Evolutionary conservation across 2,888 invertebrate genomes (phyloP), one percentile per base, ranked within the genome.

Genomic region (Lepidonotus clava): DNA sequence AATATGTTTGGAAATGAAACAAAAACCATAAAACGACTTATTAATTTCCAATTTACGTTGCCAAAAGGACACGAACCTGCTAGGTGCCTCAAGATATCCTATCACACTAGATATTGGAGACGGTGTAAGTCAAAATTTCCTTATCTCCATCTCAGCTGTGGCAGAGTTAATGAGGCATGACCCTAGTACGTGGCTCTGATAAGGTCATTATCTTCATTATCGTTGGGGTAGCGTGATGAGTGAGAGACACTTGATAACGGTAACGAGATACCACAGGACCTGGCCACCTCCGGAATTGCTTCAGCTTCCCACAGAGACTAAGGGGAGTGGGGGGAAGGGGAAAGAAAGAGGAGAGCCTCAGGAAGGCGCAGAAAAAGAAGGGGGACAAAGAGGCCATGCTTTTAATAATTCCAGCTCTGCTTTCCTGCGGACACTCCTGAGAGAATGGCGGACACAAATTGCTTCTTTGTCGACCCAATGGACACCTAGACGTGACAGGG

Each of bases 191-290:
- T 71, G 71, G 34, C 71, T 34, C 71, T 71, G 71, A 71, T 71
- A 71, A 71, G 71, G 71, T 71, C 71, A 71, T 71, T 71, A 71
- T 34, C 38, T 34, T 71, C 71, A 71, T 71, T 71, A 71, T 38
- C 71, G 36, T 14, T 21, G 71, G 61, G 71, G 71, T 71, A 21
- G 71, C 36, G 71, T 38, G 71, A 71, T 71, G 71, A 71, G 71
- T 71, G 71, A 71, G 71, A 24, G 71, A 71, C 71, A 71, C 71
- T 71, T 71, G 71, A 71, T 71, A 71, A 71, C 71, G n/a, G 71
- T 71, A 71, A 71, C 71, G 71, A 71, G 71, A 71, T 38, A 71
- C 71, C 71, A 61, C 61, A n/a, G 61, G 61, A 61, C 61, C 61
- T 28, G 61, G 11, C 28, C 28, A 61, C 61, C 61, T 61, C 28